Evolutionary conservation across 1,140 invertebrate genomes (phyloP).

Genomic region (Caenorhabditis elegans): DNA sequence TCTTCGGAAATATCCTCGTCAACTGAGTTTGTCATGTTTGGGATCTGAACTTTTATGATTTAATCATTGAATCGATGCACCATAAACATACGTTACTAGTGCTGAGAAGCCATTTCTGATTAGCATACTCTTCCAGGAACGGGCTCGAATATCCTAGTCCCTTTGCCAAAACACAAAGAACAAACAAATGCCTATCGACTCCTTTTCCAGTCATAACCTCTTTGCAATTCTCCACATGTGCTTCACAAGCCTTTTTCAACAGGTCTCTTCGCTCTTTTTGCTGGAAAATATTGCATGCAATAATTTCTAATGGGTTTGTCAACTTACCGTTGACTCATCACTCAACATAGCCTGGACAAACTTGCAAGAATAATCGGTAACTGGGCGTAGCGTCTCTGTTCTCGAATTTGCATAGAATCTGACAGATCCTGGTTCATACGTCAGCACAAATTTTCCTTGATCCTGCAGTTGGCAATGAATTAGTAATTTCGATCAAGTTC

Average conservation of each 20-base stretch:
- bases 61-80: too few relatives aligned
- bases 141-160: constrained; percentile 78
- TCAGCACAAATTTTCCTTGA: constrained; percentile 84
- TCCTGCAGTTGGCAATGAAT: constrained; percentile 69
- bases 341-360: constrained; percentile 88
- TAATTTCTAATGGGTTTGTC: not conserved
- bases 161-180: constrained; percentile 91
- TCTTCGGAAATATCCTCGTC: constrained; percentile 48
- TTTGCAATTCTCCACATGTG: constrained; percentile 72
- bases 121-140: constrained; percentile 78
- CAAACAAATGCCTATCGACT: constrained; percentile 93
- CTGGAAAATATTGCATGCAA: constrained; percentile 54
- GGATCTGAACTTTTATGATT: constrained; percentile 17
- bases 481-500: not conserved
- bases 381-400: constrained; percentile 91
- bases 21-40: constrained; percentile 50
- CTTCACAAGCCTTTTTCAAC: constrained; percentile 75
- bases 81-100: constrained; percentile 72
- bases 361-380: constrained; percentile 82
- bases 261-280: constrained; percentile 68
- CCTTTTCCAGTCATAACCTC: constrained; percentile 92
- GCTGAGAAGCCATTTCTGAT: constrained; percentile 91
- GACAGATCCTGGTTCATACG: constrained; percentile 96
- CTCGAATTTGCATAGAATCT: constrained; percentile 88
- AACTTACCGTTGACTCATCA: not conserved